phyloP scores from a whole-genome alignment of 2,113 vertebrate genomes.

The Chionomys nivalis region DNA sequence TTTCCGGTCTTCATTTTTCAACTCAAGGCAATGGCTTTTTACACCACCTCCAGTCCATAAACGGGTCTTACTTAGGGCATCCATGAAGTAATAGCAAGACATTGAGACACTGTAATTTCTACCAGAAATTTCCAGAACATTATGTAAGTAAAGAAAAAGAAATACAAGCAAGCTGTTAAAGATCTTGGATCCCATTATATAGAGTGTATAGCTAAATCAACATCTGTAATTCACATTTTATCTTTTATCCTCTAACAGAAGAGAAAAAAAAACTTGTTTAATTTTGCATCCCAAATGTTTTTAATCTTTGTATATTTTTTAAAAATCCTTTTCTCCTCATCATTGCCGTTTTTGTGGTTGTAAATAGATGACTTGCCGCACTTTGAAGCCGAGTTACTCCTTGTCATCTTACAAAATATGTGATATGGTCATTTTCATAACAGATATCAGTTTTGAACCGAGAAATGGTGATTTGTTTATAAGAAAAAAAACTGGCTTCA shows the following conservation, averaged over 20 bases:
- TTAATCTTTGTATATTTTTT: conserved; percentile 83
- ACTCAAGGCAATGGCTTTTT: conserved; percentile 80
- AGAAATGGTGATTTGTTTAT: conserved; percentile 81
- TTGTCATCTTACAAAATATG: conserved; percentile 81
- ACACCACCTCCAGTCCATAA: conserved; percentile 76
- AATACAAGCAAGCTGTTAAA: conserved; percentile 74
- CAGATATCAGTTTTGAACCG: conserved; percentile 82
- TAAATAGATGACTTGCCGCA: conserved; percentile 82
- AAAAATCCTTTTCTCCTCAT: conserved; percentile 79
- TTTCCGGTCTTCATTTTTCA: conserved; percentile 77
- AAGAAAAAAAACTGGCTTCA: conserved; percentile 77
- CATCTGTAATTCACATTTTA: conserved; percentile 78
- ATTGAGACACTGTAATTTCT: conserved; percentile 79
- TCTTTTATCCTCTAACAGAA: conserved; percentile 75
- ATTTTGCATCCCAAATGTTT: conserved; percentile 83
- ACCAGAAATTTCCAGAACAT: conserved; percentile 79
- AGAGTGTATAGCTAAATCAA: conserved; percentile 74
- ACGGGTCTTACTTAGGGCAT: conserved; percentile 58
- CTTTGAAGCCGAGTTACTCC: conserved; percentile 81
- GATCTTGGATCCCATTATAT: conserved; percentile 75
- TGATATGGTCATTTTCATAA: conserved; percentile 82
- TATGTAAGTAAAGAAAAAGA: conserved; percentile 72
- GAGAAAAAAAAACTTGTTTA: conserved; percentile 66
- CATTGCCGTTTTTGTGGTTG: conserved; percentile 82
- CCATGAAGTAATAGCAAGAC: conserved; percentile 74